Evolutionary conservation across 2,113 vertebrate species (phyloP), one percentile per base, ranked within the genome.

Genomic region (Grantiella picta): DNA sequence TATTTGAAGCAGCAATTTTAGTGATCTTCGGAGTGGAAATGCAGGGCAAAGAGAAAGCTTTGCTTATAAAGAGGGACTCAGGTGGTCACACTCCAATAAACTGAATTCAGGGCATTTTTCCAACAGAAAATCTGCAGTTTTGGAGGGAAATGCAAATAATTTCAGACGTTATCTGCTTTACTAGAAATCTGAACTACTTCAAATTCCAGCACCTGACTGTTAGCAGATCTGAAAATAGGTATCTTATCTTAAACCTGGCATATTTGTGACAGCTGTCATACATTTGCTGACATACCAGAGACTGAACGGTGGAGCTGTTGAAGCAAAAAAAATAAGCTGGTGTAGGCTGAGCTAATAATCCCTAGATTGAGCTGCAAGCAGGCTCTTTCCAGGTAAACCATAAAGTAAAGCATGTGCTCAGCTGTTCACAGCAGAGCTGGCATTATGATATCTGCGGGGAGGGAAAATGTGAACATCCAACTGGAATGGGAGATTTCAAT

Each of bases 151-250:
- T 68, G 87, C 77, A 82, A 85, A 92, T 83, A 70, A 59, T 56
- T 95, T 91, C 75, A 94, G 78, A 89, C 52, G 6, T 76, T 90
- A 83, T 52, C 59, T 80, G 50, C 81, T 94, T 93, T 86, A 72
- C 71, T 77, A 68, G 72, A 87, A 82, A 92, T n/a, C 44, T 72
- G 71, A 87, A 93, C 73, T 86, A 36, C 35, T 83, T 81, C 50
- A 82, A 80, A 94, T 77, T 95, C 73, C 76, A 94, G 36, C 60
- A 95, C 63, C 90, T 70, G 87, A 38, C 66, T 91, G 47, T 64
- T 89, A 89, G 72, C 75, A 85, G 87, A 94, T 92, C 93, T 95
- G 83, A 91, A 94, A 96, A 94, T 84, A 95, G 92, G 77, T 92
- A 87, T 85, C 78, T 95, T 82, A 92, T 91, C 91, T 91, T 59